Evolutionary conservation across 2,113 vertebrate species (phyloP).

Genomic region (Rattus rattus): DNA sequence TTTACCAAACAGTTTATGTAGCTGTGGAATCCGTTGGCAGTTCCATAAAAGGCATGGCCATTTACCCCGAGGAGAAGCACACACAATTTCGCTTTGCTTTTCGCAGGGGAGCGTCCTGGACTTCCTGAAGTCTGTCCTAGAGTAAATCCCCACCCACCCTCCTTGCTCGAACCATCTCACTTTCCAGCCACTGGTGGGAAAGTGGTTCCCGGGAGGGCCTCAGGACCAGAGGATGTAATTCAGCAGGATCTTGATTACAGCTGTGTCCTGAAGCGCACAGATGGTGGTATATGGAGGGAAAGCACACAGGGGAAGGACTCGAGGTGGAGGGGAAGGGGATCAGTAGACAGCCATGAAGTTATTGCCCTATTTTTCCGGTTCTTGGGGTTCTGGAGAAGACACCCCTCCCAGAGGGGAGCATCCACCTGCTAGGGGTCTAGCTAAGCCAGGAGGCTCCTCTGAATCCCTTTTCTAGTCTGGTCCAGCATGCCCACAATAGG

Average conservation of each 20-base stretch:
- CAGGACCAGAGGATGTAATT: not conserved
- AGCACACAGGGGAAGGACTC: not conserved
- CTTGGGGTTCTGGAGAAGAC: not conserved
- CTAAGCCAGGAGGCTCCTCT: fast-evolving
- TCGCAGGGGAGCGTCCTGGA: not conserved
- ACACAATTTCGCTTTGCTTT: not conserved
- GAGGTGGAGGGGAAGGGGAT: too few species aligned
- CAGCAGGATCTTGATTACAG: not conserved
- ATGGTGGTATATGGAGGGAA: not conserved
- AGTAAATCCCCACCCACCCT: not conserved
- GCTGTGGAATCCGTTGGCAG: not conserved
- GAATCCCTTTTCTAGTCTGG: not conserved
- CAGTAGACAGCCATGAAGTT: too few species aligned
- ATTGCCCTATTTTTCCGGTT: not conserved
- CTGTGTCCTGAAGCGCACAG: not conserved
- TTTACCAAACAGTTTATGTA: not conserved
- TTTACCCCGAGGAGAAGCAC: not conserved
- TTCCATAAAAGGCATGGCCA: not conserved
- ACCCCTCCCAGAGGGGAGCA: not conserved
- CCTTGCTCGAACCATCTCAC: not conserved
- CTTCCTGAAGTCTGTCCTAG: not conserved
- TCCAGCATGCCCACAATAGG: fast-evolving
- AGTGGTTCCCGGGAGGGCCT: not conserved
- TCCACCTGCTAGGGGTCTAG: not conserved
- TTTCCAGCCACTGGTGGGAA: not conserved